Percentiles rank a stretch among this genome's conserved stretches.
Evolutionary conservation across 64 coral and sea anemone species (phyloP).

Genomic region (Porites australiensis): DNA sequence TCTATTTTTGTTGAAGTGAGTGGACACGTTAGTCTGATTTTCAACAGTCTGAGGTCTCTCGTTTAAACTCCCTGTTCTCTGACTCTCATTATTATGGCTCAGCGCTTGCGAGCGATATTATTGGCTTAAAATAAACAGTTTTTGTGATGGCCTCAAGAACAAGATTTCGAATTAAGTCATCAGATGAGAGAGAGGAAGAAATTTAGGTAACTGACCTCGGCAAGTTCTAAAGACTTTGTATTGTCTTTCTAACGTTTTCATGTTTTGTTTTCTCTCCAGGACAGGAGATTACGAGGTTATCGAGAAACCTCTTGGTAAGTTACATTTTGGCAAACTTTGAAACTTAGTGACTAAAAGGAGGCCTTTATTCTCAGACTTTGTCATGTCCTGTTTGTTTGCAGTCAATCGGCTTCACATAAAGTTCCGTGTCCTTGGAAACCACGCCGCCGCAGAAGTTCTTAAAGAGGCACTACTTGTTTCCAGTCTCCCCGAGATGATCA

Average conservation of each 20-base stretch:
- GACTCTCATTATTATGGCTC: no score
- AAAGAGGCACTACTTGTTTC: constrained; percentile 68
- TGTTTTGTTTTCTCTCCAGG: constrained; percentile 6
- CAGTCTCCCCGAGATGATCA: constrained; percentile 57
- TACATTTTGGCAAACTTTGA: neutral
- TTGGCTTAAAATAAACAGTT: no score
- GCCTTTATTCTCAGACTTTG: neutral
- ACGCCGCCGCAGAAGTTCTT: constrained; percentile 68
- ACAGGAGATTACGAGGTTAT: constrained; percentile 60
- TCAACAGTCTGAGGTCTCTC: no score
- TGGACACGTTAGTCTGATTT: no score
- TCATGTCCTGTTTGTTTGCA: constrained; percentile 2
- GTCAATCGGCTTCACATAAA: constrained; percentile 71
- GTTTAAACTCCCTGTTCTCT: no score
- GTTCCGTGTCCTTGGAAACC: constrained; percentile 69
- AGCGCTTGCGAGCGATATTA: no score
- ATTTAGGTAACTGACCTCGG: no score
- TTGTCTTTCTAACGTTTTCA: neutral
- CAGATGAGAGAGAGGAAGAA: no score
- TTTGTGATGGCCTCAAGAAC: no score
- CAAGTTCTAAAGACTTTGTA: neutral
- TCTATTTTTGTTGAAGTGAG: neutral
- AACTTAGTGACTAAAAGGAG: neutral
- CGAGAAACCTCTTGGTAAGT: constrained; percentile 66
- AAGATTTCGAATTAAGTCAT: no score